These are phyloP conservation scores for Polydesmus complanatus DNA, from an alignment of 2,888 invertebrate species.

Conservation along the genomic window DNA sequence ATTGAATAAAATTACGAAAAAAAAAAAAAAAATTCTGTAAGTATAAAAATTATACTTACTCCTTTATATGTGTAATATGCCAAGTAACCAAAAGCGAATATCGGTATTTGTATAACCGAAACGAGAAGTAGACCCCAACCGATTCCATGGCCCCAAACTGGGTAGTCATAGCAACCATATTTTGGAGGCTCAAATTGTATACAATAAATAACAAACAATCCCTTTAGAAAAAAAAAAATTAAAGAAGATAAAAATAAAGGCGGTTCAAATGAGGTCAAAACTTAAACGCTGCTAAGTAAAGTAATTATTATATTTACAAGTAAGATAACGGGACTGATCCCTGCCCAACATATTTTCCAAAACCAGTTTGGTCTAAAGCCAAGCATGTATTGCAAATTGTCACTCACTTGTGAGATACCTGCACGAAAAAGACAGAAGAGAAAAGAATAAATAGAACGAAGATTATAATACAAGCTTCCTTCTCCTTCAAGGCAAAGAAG, in stretches of 20 bases:
- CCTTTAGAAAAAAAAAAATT: conserved; percentile 19
- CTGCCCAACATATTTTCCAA: conserved; percentile 35
- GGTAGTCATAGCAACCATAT: conserved; percentile 23
- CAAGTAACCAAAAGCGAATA: conserved; percentile 21
- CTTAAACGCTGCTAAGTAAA: neutral
- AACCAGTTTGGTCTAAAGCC: conserved; percentile 26
- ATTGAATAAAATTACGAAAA: neutral
- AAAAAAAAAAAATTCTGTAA: too few species aligned
- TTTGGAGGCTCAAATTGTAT: conserved; percentile 19
- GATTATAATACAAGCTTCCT: neutral
- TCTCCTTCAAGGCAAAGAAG: neutral
- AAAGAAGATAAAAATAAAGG: neutral
- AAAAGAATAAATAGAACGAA: neutral
- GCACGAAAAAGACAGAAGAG: conserved; percentile 4
- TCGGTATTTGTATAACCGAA: conserved; percentile 24
- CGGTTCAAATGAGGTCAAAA: neutral
- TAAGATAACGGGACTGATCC: conserved; percentile 32
- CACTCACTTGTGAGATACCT: conserved; percentile 22
- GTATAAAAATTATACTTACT: conserved; percentile 15
- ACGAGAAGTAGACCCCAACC: conserved; percentile 24
- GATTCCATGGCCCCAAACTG: conserved; percentile 24
- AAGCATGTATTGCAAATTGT: conserved; percentile 30
- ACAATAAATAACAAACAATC: conserved; percentile 24
- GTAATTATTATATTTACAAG: too few species aligned
- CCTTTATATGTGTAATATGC: conserved; percentile 18